Percentiles rank a stretch among this genome's conserved stretches.
These are phyloP conservation scores for Lacanobia wlatinum DNA, from an alignment of 2,888 invertebrate species.

Conservation along the genomic window DNA sequence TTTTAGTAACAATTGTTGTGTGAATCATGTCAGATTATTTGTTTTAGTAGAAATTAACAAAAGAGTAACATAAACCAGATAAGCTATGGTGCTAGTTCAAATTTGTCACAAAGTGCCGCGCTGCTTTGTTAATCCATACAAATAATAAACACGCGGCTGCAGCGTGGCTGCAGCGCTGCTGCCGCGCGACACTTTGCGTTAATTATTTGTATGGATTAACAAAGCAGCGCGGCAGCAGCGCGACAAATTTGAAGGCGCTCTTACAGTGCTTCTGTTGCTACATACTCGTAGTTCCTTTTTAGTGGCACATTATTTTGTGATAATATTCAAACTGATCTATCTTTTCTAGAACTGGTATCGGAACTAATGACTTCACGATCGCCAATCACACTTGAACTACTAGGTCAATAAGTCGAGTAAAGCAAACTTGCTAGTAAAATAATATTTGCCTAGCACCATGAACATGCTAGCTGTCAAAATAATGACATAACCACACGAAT, in stretches of 20 bases:
- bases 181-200: too few relatives aligned
- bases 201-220: too few relatives aligned
- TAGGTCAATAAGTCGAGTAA: neutral
- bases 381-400: neutral
- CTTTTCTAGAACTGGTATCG: neutral
- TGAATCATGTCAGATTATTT: neutral
- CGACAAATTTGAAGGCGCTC: too few relatives aligned
- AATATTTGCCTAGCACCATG: constrained; percentile 5
- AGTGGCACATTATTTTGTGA: neutral
- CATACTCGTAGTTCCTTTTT: too few relatives aligned
- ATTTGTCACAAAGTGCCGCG: too few relatives aligned
- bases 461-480: neutral
- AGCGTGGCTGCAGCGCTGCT: too few relatives aligned
- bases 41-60: neutral
- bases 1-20: neutral
- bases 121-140: too few relatives aligned
- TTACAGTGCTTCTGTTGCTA: too few relatives aligned
- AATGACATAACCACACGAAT: constrained; percentile 30
- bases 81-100: too few relatives aligned
- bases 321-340: neutral
- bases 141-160: too few relatives aligned
- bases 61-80: too few relatives aligned
- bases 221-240: too few relatives aligned
- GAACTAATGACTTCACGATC: neutral
- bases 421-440: neutral